phyloP scores from a whole-genome alignment of 2,113 vertebrate species.

The Alces alces region DNA sequence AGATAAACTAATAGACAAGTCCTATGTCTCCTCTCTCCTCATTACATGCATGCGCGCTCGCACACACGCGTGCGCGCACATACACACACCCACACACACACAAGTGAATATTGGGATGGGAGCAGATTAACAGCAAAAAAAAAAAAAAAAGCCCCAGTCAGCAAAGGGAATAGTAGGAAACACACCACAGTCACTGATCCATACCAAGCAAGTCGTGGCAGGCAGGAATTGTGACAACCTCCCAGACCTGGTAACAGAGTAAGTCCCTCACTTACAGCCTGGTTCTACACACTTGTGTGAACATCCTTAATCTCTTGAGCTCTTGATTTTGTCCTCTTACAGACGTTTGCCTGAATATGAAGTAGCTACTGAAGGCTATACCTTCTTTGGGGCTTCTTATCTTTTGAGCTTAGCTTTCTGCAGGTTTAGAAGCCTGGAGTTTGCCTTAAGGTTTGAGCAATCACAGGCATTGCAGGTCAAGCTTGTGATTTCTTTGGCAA shows the following conservation, averaged over 20 bases:
- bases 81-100: not conserved
- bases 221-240: not conserved
- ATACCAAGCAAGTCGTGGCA: not conserved
- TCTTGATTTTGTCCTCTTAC: not conserved
- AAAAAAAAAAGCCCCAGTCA: not conserved
- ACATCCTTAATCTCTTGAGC: not conserved
- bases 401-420: not conserved
- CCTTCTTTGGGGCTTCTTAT: not conserved
- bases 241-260: not conserved
- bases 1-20: not conserved
- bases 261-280: not conserved
- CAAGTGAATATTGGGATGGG: not conserved
- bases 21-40: not conserved
- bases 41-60: fast-evolving
- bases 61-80: no score
- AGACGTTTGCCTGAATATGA: not conserved
- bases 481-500: not conserved
- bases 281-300: not conserved
- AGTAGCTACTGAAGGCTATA: not conserved
- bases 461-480: not conserved
- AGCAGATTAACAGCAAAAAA: not conserved
- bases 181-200: not conserved
- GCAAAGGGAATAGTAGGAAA: not conserved
- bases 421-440: not conserved
- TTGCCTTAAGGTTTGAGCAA: not conserved